Percentiles rank a stretch among this genome's conserved stretches.
Conservation (phyloP, 1,140 invertebrate genomes). For the Lucilia cuprina region DNA sequence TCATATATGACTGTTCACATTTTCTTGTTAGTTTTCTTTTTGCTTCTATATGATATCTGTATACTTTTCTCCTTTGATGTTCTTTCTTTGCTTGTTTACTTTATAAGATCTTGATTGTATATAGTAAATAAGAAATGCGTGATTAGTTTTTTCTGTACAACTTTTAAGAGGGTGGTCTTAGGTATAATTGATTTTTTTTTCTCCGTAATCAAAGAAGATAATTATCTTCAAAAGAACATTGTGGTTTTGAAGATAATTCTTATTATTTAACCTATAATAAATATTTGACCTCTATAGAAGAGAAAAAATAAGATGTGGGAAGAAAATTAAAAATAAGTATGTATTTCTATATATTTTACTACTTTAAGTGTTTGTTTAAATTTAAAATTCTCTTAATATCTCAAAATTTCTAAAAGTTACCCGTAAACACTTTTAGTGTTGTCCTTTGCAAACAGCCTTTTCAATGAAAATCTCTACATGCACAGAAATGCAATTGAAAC, state of each 20-base stretch:
- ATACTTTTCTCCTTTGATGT: neutral
- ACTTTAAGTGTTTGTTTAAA: too few species aligned
- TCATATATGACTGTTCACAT: too few species aligned
- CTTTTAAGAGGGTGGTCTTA: neutral
- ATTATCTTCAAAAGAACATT: neutral
- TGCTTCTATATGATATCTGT: neutral
- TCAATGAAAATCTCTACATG: too few species aligned
- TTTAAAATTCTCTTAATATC: too few species aligned
- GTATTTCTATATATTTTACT: too few species aligned
- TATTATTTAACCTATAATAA: neutral
- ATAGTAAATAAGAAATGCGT: neutral
- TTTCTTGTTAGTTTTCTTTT: neutral
- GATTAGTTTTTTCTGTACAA: neutral
- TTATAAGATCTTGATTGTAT: slow-evolving; percentile 18
- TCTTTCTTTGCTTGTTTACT: neutral
- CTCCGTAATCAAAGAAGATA: neutral
- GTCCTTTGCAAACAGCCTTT: too few species aligned
- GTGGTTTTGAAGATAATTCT: too few species aligned
- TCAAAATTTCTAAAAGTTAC: too few species aligned
- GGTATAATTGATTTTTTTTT: neutral
- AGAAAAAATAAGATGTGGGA: neutral
- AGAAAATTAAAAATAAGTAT: too few species aligned
- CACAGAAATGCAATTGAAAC: too few species aligned
- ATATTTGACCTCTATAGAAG: neutral
- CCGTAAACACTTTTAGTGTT: too few species aligned